Percentiles rank a stretch among this genome's conserved stretches.
These are phyloP conservation scores for Phrynosoma platyrhinos DNA, from an alignment of 2,113 vertebrate genomes.

Conservation along the genomic window DNA sequence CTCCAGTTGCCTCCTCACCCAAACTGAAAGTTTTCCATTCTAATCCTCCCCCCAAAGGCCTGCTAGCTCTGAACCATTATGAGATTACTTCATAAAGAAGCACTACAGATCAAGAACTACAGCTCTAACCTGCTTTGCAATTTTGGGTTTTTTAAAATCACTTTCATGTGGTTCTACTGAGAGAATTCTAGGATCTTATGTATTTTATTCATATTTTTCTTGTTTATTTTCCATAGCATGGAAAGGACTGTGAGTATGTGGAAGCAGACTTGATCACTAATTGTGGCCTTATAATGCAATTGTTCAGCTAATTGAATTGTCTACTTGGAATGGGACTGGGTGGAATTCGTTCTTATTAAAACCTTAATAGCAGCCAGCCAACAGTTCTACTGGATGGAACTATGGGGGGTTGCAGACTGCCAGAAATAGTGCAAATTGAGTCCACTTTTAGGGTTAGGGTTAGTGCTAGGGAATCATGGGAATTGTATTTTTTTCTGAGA, in stretches of 20 bases:
- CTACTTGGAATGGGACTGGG: constrained; percentile 47
- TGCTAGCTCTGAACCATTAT: too few relatives aligned
- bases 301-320: constrained; percentile 73
- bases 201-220: constrained; percentile 47
- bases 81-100: too few relatives aligned
- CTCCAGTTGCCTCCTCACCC: too few relatives aligned
- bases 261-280: constrained; percentile 58
- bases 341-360: constrained; percentile 65
- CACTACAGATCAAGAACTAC: neutral
- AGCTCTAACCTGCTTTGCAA: neutral
- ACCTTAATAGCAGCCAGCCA: constrained; percentile 52
- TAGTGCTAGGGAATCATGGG: too few relatives aligned
- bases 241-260: constrained; percentile 47
- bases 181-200: constrained; percentile 43
- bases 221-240: constrained; percentile 33
- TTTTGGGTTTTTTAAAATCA: constrained; percentile 10
- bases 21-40: too few relatives aligned
- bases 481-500: too few relatives aligned
- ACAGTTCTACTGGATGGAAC: constrained; percentile 35
- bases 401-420: too few relatives aligned
- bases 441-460: too few relatives aligned
- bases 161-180: constrained; percentile 5
- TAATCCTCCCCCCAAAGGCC: too few relatives aligned
- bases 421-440: too few relatives aligned
- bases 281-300: constrained; percentile 53